Evolutionary conservation across 2,113 vertebrate genomes (phyloP).

Genomic region (Dascyllus trimaculatus): DNA sequence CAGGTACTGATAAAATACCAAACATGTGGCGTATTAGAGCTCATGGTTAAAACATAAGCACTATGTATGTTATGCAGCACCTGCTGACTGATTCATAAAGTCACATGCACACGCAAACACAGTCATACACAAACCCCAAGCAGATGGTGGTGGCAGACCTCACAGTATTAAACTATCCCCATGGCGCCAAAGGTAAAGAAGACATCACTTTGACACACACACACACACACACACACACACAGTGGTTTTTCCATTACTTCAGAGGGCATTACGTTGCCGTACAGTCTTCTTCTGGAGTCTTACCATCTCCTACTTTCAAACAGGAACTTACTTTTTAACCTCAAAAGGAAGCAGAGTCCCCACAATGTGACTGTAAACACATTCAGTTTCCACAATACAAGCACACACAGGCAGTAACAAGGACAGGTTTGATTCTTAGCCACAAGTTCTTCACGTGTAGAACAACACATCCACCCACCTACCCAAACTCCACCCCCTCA

Average conservation of each 20-base stretch:
- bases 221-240: slow-evolving; percentile 19
- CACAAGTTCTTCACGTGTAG: slow-evolving; percentile 39
- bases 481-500: slow-evolving; percentile 19
- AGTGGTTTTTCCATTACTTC: neutral
- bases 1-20: neutral
- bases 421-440: neutral
- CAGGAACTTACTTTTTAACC: neutral
- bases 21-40: slow-evolving; percentile 21
- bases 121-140: slow-evolving; percentile 55
- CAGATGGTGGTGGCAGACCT: slow-evolving; percentile 76
- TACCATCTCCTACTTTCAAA: neutral
- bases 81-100: slow-evolving; percentile 48
- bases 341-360: neutral
- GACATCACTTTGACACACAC: slow-evolving; percentile 61
- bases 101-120: slow-evolving; percentile 44
- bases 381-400: neutral
- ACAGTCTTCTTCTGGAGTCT: neutral
- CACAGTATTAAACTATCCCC: slow-evolving; percentile 57
- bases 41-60: slow-evolving; percentile 27
- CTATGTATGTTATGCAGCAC: slow-evolving; percentile 46
- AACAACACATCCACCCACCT: slow-evolving; percentile 40
- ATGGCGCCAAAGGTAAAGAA: slow-evolving; percentile 68
- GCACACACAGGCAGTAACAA: neutral
- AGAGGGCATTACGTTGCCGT: too few relatives aligned
- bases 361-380: neutral